Evolutionary conservation across 2,888 invertebrate genomes (phyloP).

Genomic region (Cryptocephalus primarius): DNA sequence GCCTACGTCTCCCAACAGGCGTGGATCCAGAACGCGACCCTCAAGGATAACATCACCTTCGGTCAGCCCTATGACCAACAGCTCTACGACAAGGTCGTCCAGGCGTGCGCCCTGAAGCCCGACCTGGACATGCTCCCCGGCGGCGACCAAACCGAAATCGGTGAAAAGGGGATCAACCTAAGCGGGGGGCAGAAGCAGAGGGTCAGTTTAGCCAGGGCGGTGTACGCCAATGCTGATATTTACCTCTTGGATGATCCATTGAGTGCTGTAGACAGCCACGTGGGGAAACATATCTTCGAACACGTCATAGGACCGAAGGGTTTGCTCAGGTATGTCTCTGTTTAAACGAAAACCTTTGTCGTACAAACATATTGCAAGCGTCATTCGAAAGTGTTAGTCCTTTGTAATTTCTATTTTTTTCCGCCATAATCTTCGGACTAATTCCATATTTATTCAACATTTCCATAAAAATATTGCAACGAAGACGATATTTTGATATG

Average conservation of each 20-base stretch:
- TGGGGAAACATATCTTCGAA: slow-evolving; percentile 48
- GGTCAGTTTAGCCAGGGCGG: slow-evolving; percentile 75
- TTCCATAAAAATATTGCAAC: no score
- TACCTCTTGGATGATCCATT: slow-evolving; percentile 91
- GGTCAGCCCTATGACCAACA: slow-evolving; percentile 29
- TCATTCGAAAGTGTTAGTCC: no score
- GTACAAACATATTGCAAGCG: no score
- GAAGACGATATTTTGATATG: no score
- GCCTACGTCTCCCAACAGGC: slow-evolving; percentile 93
- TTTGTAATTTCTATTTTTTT: no score
- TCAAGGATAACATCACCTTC: slow-evolving; percentile 46
- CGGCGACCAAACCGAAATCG: slow-evolving; percentile 45
- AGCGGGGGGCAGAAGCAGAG: slow-evolving; percentile 86
- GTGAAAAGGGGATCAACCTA: slow-evolving; percentile 49
- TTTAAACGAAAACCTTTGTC: no score
- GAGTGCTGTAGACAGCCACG: slow-evolving; percentile 92
- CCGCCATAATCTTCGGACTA: no score
- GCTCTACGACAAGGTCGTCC: slow-evolving; percentile 20
- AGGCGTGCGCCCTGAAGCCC: slow-evolving; percentile 36
- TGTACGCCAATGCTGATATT: slow-evolving; percentile 75
- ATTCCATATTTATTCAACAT: no score
- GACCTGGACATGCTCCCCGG: slow-evolving; percentile 42
- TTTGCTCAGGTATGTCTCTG: slow-evolving; percentile 24
- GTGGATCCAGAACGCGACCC: slow-evolving; percentile 95
- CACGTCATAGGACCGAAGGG: slow-evolving; percentile 36